These are phyloP conservation scores for Tragelaphus buxtoni DNA, from an alignment of 2,113 vertebrate genomes.

Conservation along the genomic window DNA sequence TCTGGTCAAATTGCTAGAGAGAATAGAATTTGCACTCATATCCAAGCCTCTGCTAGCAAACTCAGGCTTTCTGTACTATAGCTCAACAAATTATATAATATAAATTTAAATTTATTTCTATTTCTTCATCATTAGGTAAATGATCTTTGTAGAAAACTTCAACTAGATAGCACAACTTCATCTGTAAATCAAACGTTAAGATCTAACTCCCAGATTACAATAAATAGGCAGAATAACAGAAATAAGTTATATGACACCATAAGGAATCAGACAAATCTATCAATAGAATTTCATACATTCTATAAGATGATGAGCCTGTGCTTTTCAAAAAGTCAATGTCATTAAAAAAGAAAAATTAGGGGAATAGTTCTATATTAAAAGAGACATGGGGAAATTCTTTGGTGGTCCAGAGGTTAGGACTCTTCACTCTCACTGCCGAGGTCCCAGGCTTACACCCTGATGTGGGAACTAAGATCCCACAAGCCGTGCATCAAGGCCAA, in stretches of 20 bases:
- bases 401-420: too few relatives aligned
- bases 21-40: neutral
- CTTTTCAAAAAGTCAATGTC: neutral
- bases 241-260: neutral
- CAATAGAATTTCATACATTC: neutral
- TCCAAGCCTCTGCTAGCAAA: neutral
- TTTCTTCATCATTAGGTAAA: neutral
- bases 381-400: neutral
- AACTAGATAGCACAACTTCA: neutral
- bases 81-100: neutral
- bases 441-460: too few relatives aligned
- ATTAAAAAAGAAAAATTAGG: neutral
- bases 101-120: neutral
- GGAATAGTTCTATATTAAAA: neutral
- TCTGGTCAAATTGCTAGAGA: neutral
- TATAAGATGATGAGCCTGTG: neutral
- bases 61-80: neutral
- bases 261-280: neutral
- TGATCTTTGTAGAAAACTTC: neutral
- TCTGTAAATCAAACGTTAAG: neutral
- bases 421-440: too few relatives aligned
- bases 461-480: too few relatives aligned
- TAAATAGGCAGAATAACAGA: neutral
- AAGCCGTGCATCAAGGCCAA: too few relatives aligned
- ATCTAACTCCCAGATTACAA: neutral